Evolutionary conservation across 2,797 vertebrate species (phyloP).

Genomic region (Silurus aristotelis): DNA sequence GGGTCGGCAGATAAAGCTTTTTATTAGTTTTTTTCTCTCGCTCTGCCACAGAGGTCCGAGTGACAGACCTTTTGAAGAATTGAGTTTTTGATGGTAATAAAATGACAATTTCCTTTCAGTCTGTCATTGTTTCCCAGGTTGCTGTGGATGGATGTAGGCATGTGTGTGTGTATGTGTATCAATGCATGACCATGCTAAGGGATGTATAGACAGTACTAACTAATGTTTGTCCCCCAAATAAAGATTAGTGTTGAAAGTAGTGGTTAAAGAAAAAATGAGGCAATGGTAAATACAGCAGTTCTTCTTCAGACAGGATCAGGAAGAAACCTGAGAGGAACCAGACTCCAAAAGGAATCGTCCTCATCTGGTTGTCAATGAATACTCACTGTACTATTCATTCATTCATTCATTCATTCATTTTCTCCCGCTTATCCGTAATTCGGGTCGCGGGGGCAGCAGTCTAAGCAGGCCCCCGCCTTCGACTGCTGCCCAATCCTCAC

Average conservation of each 20-base stretch:
- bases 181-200: neutral
- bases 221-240: neutral
- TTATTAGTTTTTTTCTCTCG: slow-evolving; percentile 1
- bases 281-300: neutral
- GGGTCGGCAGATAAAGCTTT: too few species aligned
- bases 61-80: slow-evolving; percentile 64
- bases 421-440: too few species aligned
- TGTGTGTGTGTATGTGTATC: neutral
- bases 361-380: too few species aligned
- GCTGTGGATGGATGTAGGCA: slow-evolving; percentile 1
- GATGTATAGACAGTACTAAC: neutral
- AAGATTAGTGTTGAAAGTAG: neutral
- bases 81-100: slow-evolving; percentile 61
- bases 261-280: neutral
- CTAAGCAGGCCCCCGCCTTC: too few species aligned
- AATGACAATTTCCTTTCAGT: slow-evolving; percentile 48
- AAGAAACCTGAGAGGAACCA: too few species aligned
- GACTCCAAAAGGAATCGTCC: too few species aligned
- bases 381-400: too few species aligned
- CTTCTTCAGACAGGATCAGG: too few species aligned
- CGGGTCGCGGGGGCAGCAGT: too few species aligned
- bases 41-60: slow-evolving; percentile 46
- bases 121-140: slow-evolving; percentile 23
- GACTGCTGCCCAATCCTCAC: too few species aligned
- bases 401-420: too few species aligned